These are phyloP conservation scores for Spea bombifrons DNA, from an alignment of 2,113 vertebrate species.

Conservation along the genomic window DNA sequence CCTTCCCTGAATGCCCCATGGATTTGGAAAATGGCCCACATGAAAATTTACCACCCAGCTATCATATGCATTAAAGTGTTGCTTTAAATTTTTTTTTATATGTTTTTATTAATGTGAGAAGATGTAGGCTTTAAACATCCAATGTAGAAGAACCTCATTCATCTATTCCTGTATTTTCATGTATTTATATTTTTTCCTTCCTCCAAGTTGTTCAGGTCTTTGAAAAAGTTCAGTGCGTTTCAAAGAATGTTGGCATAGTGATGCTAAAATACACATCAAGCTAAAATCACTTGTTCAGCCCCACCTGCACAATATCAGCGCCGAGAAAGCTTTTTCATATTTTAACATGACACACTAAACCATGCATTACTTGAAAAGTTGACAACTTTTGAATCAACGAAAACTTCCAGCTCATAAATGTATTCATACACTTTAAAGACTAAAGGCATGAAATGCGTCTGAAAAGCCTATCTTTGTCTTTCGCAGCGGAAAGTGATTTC, in stretches of 20 bases:
- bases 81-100: no score
- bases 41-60: no score
- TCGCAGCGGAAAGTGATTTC: slow-evolving; percentile 57
- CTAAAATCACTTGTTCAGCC: slow-evolving; percentile 4
- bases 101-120: no score
- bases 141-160: neutral
- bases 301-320: slow-evolving; percentile 29
- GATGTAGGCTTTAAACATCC: no score
- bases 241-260: slow-evolving; percentile 10
- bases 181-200: neutral
- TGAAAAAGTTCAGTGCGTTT: neutral
- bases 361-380: slow-evolving; percentile 31
- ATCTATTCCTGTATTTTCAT: neutral
- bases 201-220: neutral
- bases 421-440: slow-evolving; percentile 50
- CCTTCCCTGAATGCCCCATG: no score
- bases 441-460: slow-evolving; percentile 45
- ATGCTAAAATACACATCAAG: slow-evolving; percentile 17
- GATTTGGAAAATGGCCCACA: no score
- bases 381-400: slow-evolving; percentile 36
- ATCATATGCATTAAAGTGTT: no score
- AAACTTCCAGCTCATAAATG: slow-evolving; percentile 52
- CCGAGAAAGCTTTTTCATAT: slow-evolving; percentile 3
- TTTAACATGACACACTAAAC: slow-evolving; percentile 18
- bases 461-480: slow-evolving; percentile 54